Base-by-base conservation (phyloP, 2,888 invertebrate species). In the Peribatodes rhomboidaria region DNA sequence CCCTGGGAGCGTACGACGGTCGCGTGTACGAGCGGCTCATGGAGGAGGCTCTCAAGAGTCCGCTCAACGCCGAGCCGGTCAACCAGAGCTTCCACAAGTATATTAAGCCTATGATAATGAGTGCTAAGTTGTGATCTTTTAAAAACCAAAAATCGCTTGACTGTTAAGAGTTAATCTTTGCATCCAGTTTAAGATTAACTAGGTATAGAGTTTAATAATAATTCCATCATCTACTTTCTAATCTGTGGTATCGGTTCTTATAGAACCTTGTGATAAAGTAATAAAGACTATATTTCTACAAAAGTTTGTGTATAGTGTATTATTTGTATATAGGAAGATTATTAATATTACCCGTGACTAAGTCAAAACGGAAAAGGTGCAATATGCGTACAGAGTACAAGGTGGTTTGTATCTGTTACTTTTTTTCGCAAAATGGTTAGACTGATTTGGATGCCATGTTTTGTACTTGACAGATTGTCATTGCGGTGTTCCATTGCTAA, bases 1-100 rank as follows among this genome's bases (percentile, higher is more conserved):
- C 97, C 0, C 88, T 98, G 37, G 98, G 98, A 1, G 94, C 96
- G 0, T 97, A 96, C 82, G 97, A 98, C 85, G 98, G 98, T 0
- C 95, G 96, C 72, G 97, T 97, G 33, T 98, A 98, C 84, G 96
- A 97, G 77, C 94, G 97, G 9, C 90, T 97, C 59, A 96, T 96
- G 86, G 95, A 95, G 61, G 96, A 96, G 78, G 97, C 97, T 0
- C 93, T 95, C 81, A 96, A 97, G 85, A 97, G 97, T 82, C 97
- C 97, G 0, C 91, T 98, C 71, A 98, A 98, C 87, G 93, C 95
- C 37, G 95, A 96, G 71, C 96, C 96, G 0, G 97, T 97, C 33
- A 97, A 97, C 81, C 91, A 95, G 78, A 96, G 96, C 63, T 97
- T 95, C 87, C 92, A 96, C 67, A 93, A 95, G 67, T 95, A 97